Base-by-base conservation (phyloP, 2,797 vertebrate genomes). In the Morus bassanus region DNA sequence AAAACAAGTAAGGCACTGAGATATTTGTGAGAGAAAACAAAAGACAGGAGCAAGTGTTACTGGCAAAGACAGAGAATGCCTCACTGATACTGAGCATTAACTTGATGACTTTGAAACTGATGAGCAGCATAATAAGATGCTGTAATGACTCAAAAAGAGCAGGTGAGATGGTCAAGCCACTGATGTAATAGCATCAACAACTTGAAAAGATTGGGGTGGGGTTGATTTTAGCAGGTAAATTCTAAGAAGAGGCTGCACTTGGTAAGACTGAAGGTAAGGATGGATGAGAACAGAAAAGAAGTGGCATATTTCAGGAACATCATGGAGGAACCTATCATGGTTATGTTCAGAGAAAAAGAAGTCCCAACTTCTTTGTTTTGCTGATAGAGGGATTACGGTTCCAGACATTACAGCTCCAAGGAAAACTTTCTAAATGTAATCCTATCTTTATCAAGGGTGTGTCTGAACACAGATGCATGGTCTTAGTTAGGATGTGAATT, bases 101-200 rank as follows among this genome's bases (percentile, higher is more conserved):
- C 60, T 35, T 93, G 67, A 88, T 83, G 80, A 94, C 65, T 84
- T 80, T 59, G 30, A 88, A 91, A 76, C 21, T 72, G 73, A 92
- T 61, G 43, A 92, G 15, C 65, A 75, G 61, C 53, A 43, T 64
- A 76, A 19, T 64, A 76, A 53, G 65, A 91, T 67, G 78, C 72
- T 54, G 85, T 65, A 89, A 91, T 92, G 87, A 93, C 87, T 95
- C 81, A 92, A 92, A 76, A 83, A 78, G 25, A 93, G 60, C 17
- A 83, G 45, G 53, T 2, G 24, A 13, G 12, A 86, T 78, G 92
- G 96, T 95, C 92, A 94, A 96, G 56, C 45, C 24, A 72, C 53
- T 91, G 87, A 91, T 31, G 53, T 30, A 92, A 93, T 3, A 85
- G 63, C 84, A 88, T 72, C 68, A 89, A 85, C 56, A 12, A 65